These are phyloP conservation scores for Alouatta palliata DNA, from an alignment of 2,113 vertebrate species.

Conservation along the genomic window DNA sequence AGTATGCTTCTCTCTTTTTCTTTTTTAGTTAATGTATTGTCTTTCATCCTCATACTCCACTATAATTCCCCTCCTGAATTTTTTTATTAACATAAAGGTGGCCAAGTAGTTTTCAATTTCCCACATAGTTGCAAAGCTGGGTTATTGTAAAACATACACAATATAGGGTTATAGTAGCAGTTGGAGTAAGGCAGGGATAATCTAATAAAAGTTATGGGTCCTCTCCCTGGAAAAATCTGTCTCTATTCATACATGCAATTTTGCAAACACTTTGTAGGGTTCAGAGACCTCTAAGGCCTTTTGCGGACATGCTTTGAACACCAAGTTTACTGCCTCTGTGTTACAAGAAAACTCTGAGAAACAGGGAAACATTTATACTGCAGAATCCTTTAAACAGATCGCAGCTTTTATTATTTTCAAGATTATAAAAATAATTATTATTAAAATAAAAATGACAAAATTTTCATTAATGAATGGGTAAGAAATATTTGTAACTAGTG, in stretches of 20 bases:
- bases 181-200: neutral
- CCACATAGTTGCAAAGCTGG: neutral
- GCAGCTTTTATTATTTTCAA: neutral
- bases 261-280: neutral
- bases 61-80: neutral
- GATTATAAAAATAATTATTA: neutral
- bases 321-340: neutral
- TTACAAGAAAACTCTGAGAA: neutral
- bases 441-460: neutral
- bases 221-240: neutral
- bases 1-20: neutral
- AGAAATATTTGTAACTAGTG: neutral
- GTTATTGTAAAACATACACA: neutral
- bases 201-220: neutral
- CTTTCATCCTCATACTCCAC: neutral
- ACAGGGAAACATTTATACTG: neutral
- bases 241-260: neutral
- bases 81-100: neutral
- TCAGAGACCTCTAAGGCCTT: neutral
- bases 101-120: neutral
- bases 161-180: accelerated
- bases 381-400: neutral
- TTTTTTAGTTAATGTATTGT: neutral
- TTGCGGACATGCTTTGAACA: neutral
- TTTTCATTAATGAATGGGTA: neutral